Percentiles rank a stretch among this genome's conserved stretches.
phyloP scores from a whole-genome alignment of 1,140 invertebrate species.

The Drosophila rufa region DNA sequence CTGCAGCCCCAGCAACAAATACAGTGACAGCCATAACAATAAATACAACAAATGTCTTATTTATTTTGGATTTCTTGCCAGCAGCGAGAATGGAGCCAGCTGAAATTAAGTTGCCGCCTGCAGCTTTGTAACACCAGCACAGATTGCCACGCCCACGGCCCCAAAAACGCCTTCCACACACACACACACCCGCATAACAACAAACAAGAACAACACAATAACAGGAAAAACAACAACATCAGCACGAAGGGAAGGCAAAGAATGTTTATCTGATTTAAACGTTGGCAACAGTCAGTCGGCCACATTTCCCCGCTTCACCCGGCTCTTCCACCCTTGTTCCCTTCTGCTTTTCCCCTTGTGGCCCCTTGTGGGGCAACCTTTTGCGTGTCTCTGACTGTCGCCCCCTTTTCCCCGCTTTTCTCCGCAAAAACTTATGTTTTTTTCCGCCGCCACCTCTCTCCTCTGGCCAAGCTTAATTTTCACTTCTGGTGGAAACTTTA shows the following conservation, averaged over 20 bases:
- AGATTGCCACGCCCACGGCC: slow-evolving; percentile 37
- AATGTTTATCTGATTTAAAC: slow-evolving; percentile 81
- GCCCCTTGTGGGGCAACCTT: slow-evolving; percentile 45
- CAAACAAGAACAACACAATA: slow-evolving; percentile 52
- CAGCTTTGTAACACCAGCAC: slow-evolving; percentile 74
- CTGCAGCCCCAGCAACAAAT: slow-evolving; percentile 26
- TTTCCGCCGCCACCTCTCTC: slow-evolving; percentile 9
- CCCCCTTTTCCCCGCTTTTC: neutral
- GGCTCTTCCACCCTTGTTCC: neutral
- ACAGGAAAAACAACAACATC: slow-evolving; percentile 40
- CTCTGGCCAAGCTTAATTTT: slow-evolving; percentile 68
- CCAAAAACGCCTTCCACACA: slow-evolving; percentile 8
- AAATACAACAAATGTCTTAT: slow-evolving; percentile 67
- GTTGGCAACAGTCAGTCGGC: slow-evolving; percentile 69
- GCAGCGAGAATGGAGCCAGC: slow-evolving; percentile 28
- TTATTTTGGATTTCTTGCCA: slow-evolving; percentile 61
- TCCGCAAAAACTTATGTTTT: slow-evolving; percentile 69
- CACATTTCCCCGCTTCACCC: slow-evolving; percentile 25
- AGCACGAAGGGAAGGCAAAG: slow-evolving; percentile 52
- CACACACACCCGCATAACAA: slow-evolving; percentile 29
- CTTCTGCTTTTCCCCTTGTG: slow-evolving; percentile 1
- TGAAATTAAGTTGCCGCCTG: slow-evolving; percentile 81
- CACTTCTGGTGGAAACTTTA: slow-evolving; percentile 73
- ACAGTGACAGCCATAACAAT: slow-evolving; percentile 37
- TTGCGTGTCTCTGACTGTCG: slow-evolving; percentile 58